Conservation (phyloP, 2,888 invertebrate species). For the Micoletzkya japonica region DNA sequence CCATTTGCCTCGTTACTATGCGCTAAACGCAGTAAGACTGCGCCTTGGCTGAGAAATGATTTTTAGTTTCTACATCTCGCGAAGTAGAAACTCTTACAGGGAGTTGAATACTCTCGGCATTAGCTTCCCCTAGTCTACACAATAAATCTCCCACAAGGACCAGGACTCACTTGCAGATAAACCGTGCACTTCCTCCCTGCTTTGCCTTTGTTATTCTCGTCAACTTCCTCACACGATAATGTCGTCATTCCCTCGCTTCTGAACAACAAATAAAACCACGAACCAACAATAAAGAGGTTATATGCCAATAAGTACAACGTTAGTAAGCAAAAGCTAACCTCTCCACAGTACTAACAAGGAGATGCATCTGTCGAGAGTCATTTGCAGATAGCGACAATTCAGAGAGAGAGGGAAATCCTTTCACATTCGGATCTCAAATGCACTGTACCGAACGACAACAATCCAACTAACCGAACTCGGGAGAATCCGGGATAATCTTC, state of each 20-base stretch:
- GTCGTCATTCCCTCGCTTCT: slow-evolving; percentile 11
- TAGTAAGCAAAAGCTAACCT: not conserved
- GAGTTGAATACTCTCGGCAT: too few relatives aligned
- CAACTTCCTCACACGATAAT: not conserved
- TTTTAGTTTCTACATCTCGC: too few relatives aligned
- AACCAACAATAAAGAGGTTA: not conserved
- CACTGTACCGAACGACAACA: not conserved
- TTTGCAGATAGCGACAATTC: not conserved
- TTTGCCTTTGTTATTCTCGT: not conserved
- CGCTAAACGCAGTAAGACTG: too few relatives aligned
- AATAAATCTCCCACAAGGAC: not conserved
- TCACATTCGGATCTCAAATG: slow-evolving; percentile 12
- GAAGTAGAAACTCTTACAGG: too few relatives aligned
- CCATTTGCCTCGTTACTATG: too few relatives aligned
- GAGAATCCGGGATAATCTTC: not conserved
- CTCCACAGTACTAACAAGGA: not conserved
- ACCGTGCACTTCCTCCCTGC: slow-evolving; percentile 31
- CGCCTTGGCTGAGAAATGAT: too few relatives aligned
- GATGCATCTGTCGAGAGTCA: not conserved
- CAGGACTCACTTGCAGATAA: slow-evolving; percentile 35
- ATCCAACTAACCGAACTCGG: not conserved
- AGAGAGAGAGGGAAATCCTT: slow-evolving; percentile 13
- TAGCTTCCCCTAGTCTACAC: too few relatives aligned
- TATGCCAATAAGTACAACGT: too few relatives aligned
- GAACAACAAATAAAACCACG: not conserved